These are phyloP conservation scores for Athripsodes cinereus DNA, from an alignment of 2,888 invertebrate species.

Conservation along the genomic window DNA sequence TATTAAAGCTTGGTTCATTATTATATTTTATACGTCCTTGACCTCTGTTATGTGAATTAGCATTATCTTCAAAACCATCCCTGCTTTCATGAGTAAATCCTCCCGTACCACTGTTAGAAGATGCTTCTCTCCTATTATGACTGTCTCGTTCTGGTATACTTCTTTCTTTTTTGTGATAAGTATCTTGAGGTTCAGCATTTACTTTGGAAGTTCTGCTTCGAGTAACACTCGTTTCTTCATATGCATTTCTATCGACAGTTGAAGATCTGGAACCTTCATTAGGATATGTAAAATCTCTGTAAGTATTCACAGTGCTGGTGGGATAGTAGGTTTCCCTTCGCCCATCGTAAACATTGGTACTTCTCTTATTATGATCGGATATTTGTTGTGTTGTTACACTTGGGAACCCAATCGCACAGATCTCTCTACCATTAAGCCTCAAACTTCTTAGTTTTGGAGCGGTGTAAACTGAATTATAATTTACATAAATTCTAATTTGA, in stretches of 20 bases:
- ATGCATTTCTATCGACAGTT: too few species aligned
- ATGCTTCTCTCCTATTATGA: too few species aligned
- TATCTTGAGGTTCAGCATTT: background rate
- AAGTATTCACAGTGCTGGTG: background rate
- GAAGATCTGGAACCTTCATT: background rate
- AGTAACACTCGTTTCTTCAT: background rate
- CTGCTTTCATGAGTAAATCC: too few species aligned
- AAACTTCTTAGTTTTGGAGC: slow-evolving; percentile 48
- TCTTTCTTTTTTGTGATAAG: background rate
- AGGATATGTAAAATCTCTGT: background rate
- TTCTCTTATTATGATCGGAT: background rate
- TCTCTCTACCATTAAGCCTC: slow-evolving; percentile 52
- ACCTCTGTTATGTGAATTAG: too few species aligned
- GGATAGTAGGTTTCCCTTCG: background rate
- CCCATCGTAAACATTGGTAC: background rate
- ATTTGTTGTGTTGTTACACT: background rate
- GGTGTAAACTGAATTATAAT: slow-evolving; percentile 46
- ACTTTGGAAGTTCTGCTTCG: background rate
- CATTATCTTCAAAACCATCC: too few species aligned
- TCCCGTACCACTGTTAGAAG: too few species aligned
- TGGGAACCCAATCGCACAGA: slow-evolving; percentile 35
- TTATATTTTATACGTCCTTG: too few species aligned
- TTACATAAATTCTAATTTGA: slow-evolving; percentile 54
- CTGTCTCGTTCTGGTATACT: too few species aligned
- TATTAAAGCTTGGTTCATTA: too few species aligned